Percentiles rank a stretch among this genome's conserved stretches.
These are phyloP conservation scores for Eumaeus atala DNA, from an alignment of 1,140 invertebrate genomes.

Conservation along the genomic window DNA sequence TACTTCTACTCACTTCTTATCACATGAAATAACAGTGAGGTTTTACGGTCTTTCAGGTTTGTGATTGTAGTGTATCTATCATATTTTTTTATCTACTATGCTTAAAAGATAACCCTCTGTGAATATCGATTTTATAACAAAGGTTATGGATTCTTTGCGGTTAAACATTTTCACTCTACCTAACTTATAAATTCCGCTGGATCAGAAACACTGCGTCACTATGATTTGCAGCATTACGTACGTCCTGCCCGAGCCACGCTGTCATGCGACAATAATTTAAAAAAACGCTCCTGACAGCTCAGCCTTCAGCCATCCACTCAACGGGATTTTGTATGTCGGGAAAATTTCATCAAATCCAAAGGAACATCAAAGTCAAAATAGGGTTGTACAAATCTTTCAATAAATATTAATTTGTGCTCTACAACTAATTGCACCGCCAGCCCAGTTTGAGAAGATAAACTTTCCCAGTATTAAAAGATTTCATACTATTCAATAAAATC, in stretches of 20 bases:
- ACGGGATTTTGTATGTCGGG: conserved; percentile 43
- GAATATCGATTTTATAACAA: too few species aligned
- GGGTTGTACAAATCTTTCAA: not conserved
- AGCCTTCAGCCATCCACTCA: conserved; percentile 23
- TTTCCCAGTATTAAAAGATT: too few species aligned
- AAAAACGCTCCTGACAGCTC: conserved; percentile 47
- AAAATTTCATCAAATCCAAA: conserved; percentile 8
- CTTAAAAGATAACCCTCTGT: too few species aligned
- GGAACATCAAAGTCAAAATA: conserved; percentile 3
- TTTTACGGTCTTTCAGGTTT: too few species aligned
- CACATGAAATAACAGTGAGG: too few species aligned
- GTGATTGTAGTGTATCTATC: too few species aligned
- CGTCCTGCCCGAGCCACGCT: conserved; percentile 30
- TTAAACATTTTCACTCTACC: not conserved
- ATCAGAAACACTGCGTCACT: conserved; percentile 13
- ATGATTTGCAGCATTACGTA: conserved; percentile 42
- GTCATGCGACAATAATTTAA: conserved; percentile 57
- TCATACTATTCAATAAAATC: conserved; percentile 64
- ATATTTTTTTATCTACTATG: too few species aligned
- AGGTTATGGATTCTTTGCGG: not conserved
- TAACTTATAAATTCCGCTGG: not conserved
- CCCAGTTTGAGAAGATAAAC: too few species aligned
- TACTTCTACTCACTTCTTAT: too few species aligned
- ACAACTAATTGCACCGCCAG: conserved; percentile 48
- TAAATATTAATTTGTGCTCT: conserved; percentile 19